Evolutionary conservation across 1,140 invertebrate species (phyloP), one percentile per base, ranked within the genome.

Genomic region (Drosophila pruinosa): DNA sequence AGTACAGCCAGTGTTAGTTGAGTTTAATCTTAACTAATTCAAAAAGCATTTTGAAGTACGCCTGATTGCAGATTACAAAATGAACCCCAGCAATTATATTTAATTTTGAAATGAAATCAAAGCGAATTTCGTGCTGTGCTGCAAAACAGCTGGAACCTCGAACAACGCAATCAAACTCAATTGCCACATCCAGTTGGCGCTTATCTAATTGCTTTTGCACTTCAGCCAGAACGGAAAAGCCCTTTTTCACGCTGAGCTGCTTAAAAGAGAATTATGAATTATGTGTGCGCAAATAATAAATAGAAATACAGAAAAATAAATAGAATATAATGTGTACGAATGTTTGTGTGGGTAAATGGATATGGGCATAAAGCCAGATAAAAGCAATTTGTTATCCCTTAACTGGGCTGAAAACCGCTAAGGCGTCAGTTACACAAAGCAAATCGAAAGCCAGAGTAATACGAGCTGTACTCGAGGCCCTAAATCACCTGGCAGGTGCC

Each of bases 161-260:
- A n/a, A n/a, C 4, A 19, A 34, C 54, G 41, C 70, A 72, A 54
- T 63, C 41, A 57, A 57, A 56, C 15, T 64, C 78, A 78, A 88
- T 72, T 86, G 73, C 64, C 62, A 69, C 53, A 69, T 72, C 73
- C 58, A 70, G 76, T 69, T 83, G 61, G 57, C 77, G 75, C 75
- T 83, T 75, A 85, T 85, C 81, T 86, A 86, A 86, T 86, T 86
- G 81, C 81, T 86, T 86, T 86, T 58, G 3, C 70, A 57, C 63
- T 74, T 77, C 53, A 28, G 59, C 38, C 24, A 26, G 10, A 57
- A 14, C 54, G 73, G 73, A 75, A 88, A 73, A 21, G 31, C 26
- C 74, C 67, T 63, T 77, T 85, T 81, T 80, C 82, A 86, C 50
- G 81, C 73, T 80, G 81, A 41, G 77, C 62, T 76, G 76, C 56